phyloP scores from a whole-genome alignment of 2,888 invertebrate species.

The Patella pellucida region DNA sequence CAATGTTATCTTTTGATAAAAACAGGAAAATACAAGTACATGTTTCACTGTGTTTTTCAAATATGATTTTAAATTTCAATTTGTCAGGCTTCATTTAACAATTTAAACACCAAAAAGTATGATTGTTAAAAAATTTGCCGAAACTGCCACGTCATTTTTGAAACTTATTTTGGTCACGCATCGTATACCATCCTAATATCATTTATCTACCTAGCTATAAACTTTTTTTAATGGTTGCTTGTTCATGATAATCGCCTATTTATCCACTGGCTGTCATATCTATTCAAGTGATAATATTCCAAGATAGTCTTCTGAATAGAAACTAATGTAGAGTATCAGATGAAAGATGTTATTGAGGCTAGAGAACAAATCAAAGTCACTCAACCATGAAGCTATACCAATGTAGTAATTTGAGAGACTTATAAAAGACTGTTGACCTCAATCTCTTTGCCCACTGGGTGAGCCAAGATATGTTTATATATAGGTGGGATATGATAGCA shows the following conservation, averaged over 20 bases:
- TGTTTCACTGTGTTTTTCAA: no score
- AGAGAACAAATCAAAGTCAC: background rate
- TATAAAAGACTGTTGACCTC: constrained; percentile 5
- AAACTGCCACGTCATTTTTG: no score
- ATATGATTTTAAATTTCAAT: no score
- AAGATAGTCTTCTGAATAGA: constrained; percentile 6
- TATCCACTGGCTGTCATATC: constrained; percentile 3
- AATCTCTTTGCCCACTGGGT: constrained; percentile 9
- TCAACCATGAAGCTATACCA: background rate
- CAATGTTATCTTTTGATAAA: no score
- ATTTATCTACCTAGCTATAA: background rate
- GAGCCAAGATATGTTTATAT: constrained; percentile 1
- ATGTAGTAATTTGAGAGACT: constrained; percentile 8
- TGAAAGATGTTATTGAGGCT: constrained; percentile 1
- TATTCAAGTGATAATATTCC: background rate
- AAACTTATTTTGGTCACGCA: no score
- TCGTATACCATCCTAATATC: background rate
- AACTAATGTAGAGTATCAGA: constrained; percentile 11
- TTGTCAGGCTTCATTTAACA: no score
- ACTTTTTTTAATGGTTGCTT: background rate
- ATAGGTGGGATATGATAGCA: constrained; percentile 10
- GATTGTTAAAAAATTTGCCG: no score
- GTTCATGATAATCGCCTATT: constrained; percentile 7
- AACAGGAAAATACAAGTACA: no score
- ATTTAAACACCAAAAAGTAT: no score